Evolutionary conservation across 2,113 vertebrate genomes (phyloP).

Genomic region (Apaloderma vittatum): DNA sequence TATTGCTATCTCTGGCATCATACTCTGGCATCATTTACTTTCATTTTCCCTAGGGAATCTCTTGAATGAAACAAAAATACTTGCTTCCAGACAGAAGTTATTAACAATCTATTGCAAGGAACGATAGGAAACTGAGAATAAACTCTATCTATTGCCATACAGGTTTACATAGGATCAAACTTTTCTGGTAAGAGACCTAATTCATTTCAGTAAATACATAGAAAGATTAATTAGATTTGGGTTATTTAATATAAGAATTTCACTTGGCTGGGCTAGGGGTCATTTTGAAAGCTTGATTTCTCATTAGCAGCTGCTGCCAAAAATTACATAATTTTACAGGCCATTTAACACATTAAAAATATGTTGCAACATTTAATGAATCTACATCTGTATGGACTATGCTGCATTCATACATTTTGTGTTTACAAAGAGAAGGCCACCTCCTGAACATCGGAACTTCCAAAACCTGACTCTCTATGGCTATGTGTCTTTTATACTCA

Average conservation of each 20-base stretch:
- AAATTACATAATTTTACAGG: background rate
- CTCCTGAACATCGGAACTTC: rapidly evolving
- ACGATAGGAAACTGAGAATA: background rate
- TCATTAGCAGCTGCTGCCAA: background rate
- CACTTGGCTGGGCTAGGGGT: background rate
- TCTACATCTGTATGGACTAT: background rate
- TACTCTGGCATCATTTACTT: background rate
- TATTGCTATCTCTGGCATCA: background rate
- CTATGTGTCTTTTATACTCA: rapidly evolving
- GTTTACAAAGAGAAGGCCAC: background rate
- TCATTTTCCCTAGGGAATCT: background rate
- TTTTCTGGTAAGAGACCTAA: background rate
- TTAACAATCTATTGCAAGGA: background rate
- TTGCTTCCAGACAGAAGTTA: background rate
- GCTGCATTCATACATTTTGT: background rate
- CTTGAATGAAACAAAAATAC: background rate
- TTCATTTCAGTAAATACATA: background rate
- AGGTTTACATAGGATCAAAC: background rate
- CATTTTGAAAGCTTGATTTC: background rate
- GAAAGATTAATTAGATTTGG: background rate
- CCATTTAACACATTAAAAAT: background rate
- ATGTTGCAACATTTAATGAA: background rate
- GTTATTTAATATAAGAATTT: background rate
- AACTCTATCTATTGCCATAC: background rate
- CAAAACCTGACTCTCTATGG: rapidly evolving